phyloP scores from a whole-genome alignment of 2,797 vertebrate genomes.

The Otus scops region DNA sequence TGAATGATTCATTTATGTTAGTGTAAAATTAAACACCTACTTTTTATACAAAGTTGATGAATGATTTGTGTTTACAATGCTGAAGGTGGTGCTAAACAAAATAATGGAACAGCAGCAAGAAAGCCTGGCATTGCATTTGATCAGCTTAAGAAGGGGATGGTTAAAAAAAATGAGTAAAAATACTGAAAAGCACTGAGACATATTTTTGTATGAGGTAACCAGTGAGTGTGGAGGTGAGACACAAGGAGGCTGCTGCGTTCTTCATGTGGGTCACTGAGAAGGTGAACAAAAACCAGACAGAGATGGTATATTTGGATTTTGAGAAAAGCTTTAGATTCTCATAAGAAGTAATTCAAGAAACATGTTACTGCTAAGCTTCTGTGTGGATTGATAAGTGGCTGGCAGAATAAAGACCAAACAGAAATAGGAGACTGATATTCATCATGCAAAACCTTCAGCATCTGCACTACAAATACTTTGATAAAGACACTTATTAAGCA shows the following conservation, averaged over 20 bases:
- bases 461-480: not conserved
- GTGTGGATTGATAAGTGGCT: not conserved
- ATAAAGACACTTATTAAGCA: not conserved
- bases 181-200: not conserved
- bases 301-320: not conserved
- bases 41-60: not conserved
- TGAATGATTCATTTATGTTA: not conserved
- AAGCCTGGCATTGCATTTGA: not conserved
- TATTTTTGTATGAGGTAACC: not conserved
- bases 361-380: not conserved
- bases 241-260: not conserved
- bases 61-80: not conserved
- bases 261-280: not conserved
- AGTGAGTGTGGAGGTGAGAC: not conserved
- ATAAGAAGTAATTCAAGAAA: not conserved
- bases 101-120: not conserved
- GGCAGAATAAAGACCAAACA: not conserved
- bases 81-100: not conserved
- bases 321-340: not conserved
- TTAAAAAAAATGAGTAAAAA: not conserved
- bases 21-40: constrained; percentile 16
- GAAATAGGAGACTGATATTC: not conserved
- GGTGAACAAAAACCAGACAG: not conserved
- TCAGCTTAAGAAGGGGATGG: not conserved
- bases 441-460: not conserved